phyloP scores from a whole-genome alignment of 2,797 vertebrate species.

The Simalia tracyae region DNA sequence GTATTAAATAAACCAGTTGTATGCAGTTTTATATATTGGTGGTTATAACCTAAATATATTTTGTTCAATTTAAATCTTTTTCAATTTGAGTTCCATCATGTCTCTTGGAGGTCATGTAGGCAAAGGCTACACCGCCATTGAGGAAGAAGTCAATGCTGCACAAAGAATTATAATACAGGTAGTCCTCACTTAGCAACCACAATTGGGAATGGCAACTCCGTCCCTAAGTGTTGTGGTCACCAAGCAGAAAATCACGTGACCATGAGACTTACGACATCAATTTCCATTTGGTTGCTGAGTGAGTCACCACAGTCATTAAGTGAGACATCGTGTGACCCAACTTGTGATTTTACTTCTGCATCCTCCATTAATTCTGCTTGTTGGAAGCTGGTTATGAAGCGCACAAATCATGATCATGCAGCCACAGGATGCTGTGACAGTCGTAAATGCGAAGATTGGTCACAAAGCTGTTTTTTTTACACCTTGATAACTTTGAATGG shows the following conservation, averaged over 20 bases:
- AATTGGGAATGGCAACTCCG: not conserved
- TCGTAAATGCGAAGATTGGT: not conserved
- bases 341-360: not conserved
- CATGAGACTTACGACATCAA: not conserved
- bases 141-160: conserved; percentile 1
- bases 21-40: not conserved
- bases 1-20: not conserved
- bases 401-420: not conserved
- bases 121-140: not conserved
- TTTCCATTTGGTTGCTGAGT: not conserved
- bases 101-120: not conserved
- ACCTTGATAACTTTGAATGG: not conserved
- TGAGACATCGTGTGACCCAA: not conserved
- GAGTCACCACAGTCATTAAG: not conserved
- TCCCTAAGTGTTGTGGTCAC: not conserved
- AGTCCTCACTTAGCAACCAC: not conserved
- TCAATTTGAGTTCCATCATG: not conserved
- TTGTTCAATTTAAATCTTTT: not conserved
- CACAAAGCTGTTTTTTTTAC: not conserved
- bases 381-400: not conserved
- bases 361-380: not conserved
- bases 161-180: not conserved
- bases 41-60: not conserved
- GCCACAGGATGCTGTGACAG: not conserved
- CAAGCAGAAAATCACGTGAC: not conserved